These are phyloP conservation scores for Acronicta alni DNA, from an alignment of 2,888 invertebrate genomes.

Conservation along the genomic window DNA sequence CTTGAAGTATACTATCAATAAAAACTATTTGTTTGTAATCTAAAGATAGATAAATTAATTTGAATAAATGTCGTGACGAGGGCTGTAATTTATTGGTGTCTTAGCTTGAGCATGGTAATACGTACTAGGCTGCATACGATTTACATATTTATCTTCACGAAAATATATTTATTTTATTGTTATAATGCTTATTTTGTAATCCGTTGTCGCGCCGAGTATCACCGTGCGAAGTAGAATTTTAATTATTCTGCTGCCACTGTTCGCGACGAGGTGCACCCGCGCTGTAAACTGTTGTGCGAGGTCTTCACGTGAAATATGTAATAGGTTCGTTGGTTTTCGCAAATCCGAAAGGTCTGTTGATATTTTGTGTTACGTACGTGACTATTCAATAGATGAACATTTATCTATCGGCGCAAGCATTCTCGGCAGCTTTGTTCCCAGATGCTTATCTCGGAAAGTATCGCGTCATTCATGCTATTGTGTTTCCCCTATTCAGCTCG, in stretches of 20 bases:
- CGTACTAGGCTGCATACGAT: slow-evolving; percentile 68
- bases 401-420: slow-evolving; percentile 61
- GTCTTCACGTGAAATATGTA: slow-evolving; percentile 41
- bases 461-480: slow-evolving; percentile 75
- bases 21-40: slow-evolving; percentile 60
- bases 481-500: slow-evolving; percentile 72
- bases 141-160: slow-evolving; percentile 74
- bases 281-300: slow-evolving; percentile 40
- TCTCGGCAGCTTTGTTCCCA: slow-evolving; percentile 64
- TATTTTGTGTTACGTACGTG: slow-evolving; percentile 76
- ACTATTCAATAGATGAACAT: slow-evolving; percentile 71
- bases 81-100: slow-evolving; percentile 69
- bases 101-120: slow-evolving; percentile 63
- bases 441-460: slow-evolving; percentile 71
- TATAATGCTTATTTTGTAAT: slow-evolving; percentile 64
- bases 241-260: slow-evolving; percentile 60
- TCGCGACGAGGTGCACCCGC: slow-evolving; percentile 41
- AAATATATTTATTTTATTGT: slow-evolving; percentile 54
- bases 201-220: slow-evolving; percentile 48
- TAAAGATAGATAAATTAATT: slow-evolving; percentile 64
- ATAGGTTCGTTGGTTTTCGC: slow-evolving; percentile 60
- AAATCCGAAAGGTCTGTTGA: slow-evolving; percentile 51
- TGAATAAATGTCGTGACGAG: slow-evolving; percentile 73
- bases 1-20: slow-evolving; percentile 54
- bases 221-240: slow-evolving; percentile 63